Conservation (phyloP, 2,113 vertebrate species). For the Struthio camelus region DNA sequence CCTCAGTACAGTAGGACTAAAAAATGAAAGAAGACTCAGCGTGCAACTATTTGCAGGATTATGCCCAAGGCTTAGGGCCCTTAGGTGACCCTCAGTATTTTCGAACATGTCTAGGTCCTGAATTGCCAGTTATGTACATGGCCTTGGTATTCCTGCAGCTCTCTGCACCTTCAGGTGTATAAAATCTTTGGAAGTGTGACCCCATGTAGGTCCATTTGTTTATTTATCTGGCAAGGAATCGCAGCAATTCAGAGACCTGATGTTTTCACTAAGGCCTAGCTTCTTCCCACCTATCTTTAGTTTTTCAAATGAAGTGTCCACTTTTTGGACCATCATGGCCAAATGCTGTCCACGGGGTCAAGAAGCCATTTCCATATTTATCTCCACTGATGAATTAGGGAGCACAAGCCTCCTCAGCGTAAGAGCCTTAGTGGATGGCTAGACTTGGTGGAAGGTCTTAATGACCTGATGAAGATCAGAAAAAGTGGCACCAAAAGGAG, state of each 20-base stretch:
- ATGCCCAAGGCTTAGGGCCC: background rate
- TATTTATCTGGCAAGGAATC: background rate
- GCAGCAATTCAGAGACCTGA: background rate
- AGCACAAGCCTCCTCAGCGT: background rate
- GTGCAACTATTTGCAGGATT: background rate
- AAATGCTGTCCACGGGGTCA: background rate
- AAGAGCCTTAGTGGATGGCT: background rate
- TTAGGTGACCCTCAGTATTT: background rate
- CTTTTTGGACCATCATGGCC: background rate
- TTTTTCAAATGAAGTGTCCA: background rate
- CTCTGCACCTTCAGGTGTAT: background rate
- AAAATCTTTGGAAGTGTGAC: background rate
- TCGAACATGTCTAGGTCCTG: background rate
- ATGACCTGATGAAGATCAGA: background rate
- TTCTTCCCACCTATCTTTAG: background rate
- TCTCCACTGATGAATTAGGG: background rate
- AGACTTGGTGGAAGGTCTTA: background rate
- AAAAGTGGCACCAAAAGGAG: background rate
- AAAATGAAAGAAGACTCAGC: background rate
- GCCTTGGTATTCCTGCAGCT: background rate
- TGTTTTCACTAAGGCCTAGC: background rate
- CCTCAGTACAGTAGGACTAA: fast-evolving
- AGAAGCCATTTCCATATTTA: background rate
- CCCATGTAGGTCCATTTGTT: background rate
- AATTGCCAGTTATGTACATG: background rate